Evolutionary conservation across 2,888 invertebrate genomes (phyloP).

Genomic region (Pilophorus perplexus): DNA sequence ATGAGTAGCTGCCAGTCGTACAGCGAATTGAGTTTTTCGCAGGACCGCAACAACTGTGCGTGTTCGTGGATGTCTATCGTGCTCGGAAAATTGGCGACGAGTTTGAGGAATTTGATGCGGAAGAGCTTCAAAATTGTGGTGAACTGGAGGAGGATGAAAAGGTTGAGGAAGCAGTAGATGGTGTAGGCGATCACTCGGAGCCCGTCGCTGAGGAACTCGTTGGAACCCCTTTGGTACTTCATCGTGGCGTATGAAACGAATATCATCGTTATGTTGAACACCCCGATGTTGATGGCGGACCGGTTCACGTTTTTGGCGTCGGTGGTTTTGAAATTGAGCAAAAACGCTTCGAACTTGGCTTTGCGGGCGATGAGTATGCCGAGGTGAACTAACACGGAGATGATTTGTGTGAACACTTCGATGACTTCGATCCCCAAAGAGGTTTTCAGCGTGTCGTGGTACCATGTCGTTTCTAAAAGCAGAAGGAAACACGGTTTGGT

Average conservation of each 20-base stretch:
- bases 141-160: slow-evolving; percentile 11
- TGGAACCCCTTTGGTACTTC: neutral
- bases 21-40: neutral
- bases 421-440: slow-evolving; percentile 3
- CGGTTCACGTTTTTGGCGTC: neutral
- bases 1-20: slow-evolving; percentile 8
- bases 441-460: neutral
- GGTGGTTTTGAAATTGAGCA: neutral
- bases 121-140: slow-evolving; percentile 11
- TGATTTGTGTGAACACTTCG: neutral
- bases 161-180: neutral
- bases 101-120: neutral
- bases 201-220: no score
- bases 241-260: neutral
- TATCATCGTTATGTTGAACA: neutral
- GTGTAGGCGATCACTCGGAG: neutral
- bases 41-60: slow-evolving; percentile 6
- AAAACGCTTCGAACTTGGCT: neutral
- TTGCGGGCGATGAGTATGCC: neutral
- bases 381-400: neutral
- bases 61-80: neutral
- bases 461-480: neutral
- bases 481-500: no score
- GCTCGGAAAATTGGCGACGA: neutral
- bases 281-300: neutral